phyloP scores from a whole-genome alignment of 37 sponge, comb jelly and placozoan species.

The Corticium candelabrum region DNA sequence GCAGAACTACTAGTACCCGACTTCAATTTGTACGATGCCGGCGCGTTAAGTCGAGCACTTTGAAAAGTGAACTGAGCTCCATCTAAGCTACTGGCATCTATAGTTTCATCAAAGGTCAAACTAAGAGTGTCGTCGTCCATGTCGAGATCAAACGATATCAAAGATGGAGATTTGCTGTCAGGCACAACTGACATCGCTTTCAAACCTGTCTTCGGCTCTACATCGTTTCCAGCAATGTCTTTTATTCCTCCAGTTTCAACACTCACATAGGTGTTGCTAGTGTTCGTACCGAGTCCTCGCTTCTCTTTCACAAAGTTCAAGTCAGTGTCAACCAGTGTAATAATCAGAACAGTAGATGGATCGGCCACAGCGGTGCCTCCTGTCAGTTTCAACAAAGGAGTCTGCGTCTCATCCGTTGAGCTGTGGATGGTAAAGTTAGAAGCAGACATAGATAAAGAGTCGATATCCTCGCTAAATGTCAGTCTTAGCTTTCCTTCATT shows the following conservation, averaged over 20 bases:
- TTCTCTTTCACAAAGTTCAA: conserved; percentile 56
- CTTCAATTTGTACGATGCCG: too few relatives aligned
- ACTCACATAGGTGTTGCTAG: conserved; percentile 42
- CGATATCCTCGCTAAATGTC: conserved; percentile 54
- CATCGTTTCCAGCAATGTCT: conserved; percentile 61
- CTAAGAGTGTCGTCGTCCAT: conserved; percentile 58
- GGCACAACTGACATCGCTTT: conserved; percentile 23
- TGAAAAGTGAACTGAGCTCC: conserved; percentile 55
- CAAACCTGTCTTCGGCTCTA: conserved; percentile 9
- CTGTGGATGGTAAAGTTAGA: not conserved
- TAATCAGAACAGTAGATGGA: conserved; percentile 16
- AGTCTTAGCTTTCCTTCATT: conserved; percentile 41
- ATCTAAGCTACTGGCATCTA: conserved; percentile 50
- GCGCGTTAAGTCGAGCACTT: too few relatives aligned
- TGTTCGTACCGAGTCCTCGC: conserved; percentile 32
- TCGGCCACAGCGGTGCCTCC: conserved; percentile 33
- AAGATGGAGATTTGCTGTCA: conserved; percentile 43
- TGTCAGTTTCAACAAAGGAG: conserved; percentile 28
- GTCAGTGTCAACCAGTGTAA: conserved; percentile 37
- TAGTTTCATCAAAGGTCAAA: conserved; percentile 82
- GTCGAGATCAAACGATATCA: conserved; percentile 59
- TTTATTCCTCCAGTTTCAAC: conserved; percentile 34
- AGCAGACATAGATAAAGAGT: not conserved
- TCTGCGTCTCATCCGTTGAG: conserved; percentile 23
- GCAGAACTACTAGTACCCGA: not conserved